A percentile compares a stretch with the other conserved stretches of the same genome.
Evolutionary conservation across 2,888 invertebrate genomes (phyloP).

Genomic region (Pherbina coryleti): DNA sequence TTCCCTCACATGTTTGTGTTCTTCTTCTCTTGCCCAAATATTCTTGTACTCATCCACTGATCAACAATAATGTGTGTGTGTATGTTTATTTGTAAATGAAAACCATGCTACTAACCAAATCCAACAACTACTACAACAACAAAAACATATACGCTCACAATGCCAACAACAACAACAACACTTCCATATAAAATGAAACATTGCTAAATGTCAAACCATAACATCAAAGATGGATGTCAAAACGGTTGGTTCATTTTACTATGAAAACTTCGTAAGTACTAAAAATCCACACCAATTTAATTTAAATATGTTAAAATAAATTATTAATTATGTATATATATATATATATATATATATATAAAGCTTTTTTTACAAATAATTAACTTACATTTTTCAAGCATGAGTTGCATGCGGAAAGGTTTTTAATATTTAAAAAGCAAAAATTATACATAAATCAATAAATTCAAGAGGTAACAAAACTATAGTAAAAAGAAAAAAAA

Average conservation of each 20-base stretch:
- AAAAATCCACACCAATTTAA: constrained; percentile 33
- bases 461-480: background rate
- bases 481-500: no score
- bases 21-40: constrained; percentile 28
- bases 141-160: constrained; percentile 29
- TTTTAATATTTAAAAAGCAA: background rate
- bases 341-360: background rate
- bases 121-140: constrained; percentile 31
- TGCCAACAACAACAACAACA: constrained; percentile 35
- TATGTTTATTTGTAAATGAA: background rate
- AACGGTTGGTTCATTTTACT: constrained; percentile 95
- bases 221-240: constrained; percentile 91
- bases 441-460: background rate
- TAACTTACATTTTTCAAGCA: background rate
- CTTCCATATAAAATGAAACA: constrained; percentile 26
- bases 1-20: constrained; percentile 35
- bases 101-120: background rate
- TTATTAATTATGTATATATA: background rate
- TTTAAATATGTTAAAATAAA: background rate
- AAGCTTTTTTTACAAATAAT: background rate
- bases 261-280: constrained; percentile 95
- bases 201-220: constrained; percentile 25
- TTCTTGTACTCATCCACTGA: constrained; percentile 26
- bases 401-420: background rate
- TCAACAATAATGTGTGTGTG: background rate